phyloP scores from a whole-genome alignment of 2,113 vertebrate genomes.

The Channa argus region DNA sequence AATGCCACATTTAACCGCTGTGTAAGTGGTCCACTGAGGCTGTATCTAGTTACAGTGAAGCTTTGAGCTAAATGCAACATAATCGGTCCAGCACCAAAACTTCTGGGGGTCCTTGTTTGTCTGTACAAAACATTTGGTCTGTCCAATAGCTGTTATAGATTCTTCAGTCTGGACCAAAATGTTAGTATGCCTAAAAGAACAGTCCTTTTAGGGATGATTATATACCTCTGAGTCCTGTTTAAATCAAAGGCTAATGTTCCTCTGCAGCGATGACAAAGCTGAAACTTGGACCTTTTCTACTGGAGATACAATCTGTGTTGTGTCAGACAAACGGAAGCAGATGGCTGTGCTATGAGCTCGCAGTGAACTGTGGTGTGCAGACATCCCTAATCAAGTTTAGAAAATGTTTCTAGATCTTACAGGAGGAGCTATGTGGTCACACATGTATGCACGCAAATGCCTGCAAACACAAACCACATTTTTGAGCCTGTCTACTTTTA shows the following conservation, averaged over 20 bases:
- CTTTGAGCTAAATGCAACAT: too few relatives aligned
- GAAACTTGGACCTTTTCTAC: conserved; percentile 20
- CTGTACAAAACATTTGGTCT: too few relatives aligned
- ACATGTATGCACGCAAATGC: conserved; percentile 11
- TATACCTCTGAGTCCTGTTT: background rate
- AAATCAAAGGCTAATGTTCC: conserved; percentile 24
- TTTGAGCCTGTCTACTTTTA: conserved; percentile 12
- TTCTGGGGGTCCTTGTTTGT: too few relatives aligned
- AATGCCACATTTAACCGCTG: too few relatives aligned
- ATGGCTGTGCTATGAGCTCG: conserved; percentile 16
- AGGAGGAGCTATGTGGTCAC: conserved; percentile 46
- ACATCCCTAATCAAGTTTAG: conserved; percentile 36
- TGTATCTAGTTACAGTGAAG: too few relatives aligned
- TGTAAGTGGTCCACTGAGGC: too few relatives aligned
- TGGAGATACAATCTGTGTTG: conserved; percentile 34
- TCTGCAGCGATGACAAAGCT: conserved; percentile 2
- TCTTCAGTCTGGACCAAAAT: background rate
- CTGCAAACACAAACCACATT: conserved; percentile 14
- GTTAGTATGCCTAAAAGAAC: background rate
- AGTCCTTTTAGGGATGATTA: conserved; percentile 1
- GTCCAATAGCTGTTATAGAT: too few relatives aligned
- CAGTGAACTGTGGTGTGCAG: conserved; percentile 37
- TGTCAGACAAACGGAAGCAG: conserved; percentile 43
- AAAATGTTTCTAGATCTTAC: conserved; percentile 20
- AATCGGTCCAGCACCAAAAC: too few relatives aligned